Percentiles rank a stretch among this genome's conserved stretches.
Conservation (phyloP, 2,797 vertebrate species). For the Sitta carolinensis region DNA sequence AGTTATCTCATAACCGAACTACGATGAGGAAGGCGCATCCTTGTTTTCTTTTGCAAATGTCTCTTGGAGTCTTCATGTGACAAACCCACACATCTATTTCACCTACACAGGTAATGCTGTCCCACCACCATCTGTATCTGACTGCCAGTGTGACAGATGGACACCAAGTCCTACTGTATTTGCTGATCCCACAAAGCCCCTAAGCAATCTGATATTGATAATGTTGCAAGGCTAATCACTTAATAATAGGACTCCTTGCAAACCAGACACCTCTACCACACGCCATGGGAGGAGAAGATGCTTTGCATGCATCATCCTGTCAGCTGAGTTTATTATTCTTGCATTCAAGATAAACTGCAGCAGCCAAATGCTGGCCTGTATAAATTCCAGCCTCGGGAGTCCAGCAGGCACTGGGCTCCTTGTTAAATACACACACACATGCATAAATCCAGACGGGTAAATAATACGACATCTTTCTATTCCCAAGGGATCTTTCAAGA, state of each 20-base stretch:
- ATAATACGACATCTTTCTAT: constrained; percentile 55
- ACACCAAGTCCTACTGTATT: constrained; percentile 9
- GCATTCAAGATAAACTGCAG: constrained; percentile 76
- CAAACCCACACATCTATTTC: background rate
- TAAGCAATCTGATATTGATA: constrained; percentile 73
- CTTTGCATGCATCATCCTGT: constrained; percentile 79
- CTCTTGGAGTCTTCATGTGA: background rate
- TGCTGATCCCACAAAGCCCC: constrained; percentile 33
- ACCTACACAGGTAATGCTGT: background rate
- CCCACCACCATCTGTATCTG: background rate
- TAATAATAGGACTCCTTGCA: constrained; percentile 70
- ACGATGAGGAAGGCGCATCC: rapidly evolving
- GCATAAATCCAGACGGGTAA: constrained; percentile 74
- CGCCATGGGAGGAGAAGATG: constrained; percentile 65
- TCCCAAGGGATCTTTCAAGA: constrained; percentile 54
- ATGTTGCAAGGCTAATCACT: constrained; percentile 64
- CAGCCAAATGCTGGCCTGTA: constrained; percentile 74
- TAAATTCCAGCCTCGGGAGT: constrained; percentile 77
- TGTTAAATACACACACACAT: constrained; percentile 64
- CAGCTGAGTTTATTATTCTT: constrained; percentile 79
- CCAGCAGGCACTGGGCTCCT: constrained; percentile 56
- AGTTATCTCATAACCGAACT: background rate
- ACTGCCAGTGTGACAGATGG: background rate
- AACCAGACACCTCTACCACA: constrained; percentile 68
- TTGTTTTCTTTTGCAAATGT: background rate